phyloP scores from a whole-genome alignment of 2,113 vertebrate genomes.

The Falcunculus frontatus region DNA sequence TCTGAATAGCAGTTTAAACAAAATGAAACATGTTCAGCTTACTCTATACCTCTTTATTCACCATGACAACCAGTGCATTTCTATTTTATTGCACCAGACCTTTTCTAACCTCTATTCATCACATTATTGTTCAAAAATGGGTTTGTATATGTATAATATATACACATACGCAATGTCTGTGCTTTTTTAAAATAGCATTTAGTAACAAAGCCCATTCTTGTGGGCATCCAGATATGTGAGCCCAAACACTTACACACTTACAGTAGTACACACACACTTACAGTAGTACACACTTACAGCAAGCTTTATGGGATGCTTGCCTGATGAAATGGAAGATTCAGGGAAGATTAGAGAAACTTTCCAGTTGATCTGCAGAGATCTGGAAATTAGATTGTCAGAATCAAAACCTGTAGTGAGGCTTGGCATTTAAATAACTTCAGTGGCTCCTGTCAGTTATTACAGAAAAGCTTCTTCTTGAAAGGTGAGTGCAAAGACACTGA shows the following conservation, averaged over 20 bases:
- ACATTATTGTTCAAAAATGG: neutral
- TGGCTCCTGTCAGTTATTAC: neutral
- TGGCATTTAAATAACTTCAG: neutral
- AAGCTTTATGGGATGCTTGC: neutral
- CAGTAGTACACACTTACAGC: neutral
- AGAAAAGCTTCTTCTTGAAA: neutral
- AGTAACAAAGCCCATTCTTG: neutral
- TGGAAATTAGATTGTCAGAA: neutral
- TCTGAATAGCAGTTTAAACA: constrained; percentile 10
- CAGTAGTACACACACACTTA: neutral
- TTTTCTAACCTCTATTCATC: constrained; percentile 31
- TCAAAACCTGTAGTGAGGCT: neutral
- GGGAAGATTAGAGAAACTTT: neutral
- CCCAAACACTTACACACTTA: neutral
- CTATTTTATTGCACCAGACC: neutral
- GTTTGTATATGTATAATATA: neutral
- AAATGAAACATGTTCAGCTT: constrained; percentile 2
- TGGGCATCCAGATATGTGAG: neutral
- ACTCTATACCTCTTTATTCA: constrained; percentile 2
- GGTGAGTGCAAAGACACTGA: neutral
- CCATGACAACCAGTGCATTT: constrained; percentile 49
- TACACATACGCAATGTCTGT: no score
- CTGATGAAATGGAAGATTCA: neutral
- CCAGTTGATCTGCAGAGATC: neutral
- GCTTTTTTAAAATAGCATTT: neutral